Percentiles rank a stretch among this genome's conserved stretches.
Evolutionary conservation across 2,888 invertebrate genomes (phyloP).

Genomic region (Athripsodes cinereus): DNA sequence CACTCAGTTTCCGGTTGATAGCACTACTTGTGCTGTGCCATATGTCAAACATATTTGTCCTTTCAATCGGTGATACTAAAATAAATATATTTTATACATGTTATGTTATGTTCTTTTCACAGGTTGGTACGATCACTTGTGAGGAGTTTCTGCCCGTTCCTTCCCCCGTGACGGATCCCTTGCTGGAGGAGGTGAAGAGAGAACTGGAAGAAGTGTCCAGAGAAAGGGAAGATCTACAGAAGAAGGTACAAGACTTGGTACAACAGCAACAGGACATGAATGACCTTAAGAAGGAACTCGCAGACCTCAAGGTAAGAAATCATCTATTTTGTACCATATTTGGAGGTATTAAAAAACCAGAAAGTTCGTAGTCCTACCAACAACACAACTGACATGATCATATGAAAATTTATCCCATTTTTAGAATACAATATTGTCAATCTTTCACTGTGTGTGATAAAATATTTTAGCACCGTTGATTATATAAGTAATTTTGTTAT

Average conservation of each 20-base stretch:
- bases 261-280: slow-evolving; percentile 63
- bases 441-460: no score
- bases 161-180: slow-evolving; percentile 9
- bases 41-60: no score
- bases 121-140: slow-evolving; percentile 15
- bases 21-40: no score
- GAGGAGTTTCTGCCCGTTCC: slow-evolving; percentile 26
- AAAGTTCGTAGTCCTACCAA: no score
- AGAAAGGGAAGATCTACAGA: slow-evolving; percentile 60
- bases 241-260: slow-evolving; percentile 55
- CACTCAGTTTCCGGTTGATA: no score
- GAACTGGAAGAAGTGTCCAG: slow-evolving; percentile 58
- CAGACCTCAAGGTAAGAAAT: slow-evolving; percentile 57
- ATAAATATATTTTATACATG: no score
- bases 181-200: slow-evolving; percentile 55
- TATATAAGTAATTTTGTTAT: no score
- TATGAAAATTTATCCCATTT: no score
- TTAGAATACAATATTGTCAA: background rate
- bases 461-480: no score
- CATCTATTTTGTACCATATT: background rate
- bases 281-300: slow-evolving; percentile 61
- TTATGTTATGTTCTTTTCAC: slow-evolving; percentile 1
- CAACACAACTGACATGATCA: no score
- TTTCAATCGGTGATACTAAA: no score
- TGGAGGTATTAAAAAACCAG: no score